These are phyloP conservation scores for Prochilodus magdalenae DNA, from an alignment of 2,113 vertebrate genomes.

Conservation along the genomic window DNA sequence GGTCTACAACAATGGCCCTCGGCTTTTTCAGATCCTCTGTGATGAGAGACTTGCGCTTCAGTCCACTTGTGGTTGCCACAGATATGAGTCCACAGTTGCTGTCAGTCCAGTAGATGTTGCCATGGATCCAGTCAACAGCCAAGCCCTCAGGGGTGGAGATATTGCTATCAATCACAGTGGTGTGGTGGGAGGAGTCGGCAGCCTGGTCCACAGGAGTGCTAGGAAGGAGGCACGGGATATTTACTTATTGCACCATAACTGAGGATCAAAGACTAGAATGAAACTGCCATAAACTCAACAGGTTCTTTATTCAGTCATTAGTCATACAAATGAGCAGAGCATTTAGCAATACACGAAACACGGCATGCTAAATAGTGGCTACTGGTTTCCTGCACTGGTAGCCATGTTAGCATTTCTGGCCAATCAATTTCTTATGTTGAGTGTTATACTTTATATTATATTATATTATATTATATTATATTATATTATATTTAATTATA, in stretches of 20 bases:
- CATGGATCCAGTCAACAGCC: conserved; percentile 89
- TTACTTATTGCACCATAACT: not conserved
- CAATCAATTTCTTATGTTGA: no score
- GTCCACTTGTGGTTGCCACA: conserved; percentile 81
- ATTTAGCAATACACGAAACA: no score
- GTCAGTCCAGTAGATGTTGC: conserved; percentile 92
- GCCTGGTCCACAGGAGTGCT: conserved; percentile 77
- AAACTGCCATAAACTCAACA: no score
- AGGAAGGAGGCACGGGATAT: not conserved
- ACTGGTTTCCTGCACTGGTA: no score
- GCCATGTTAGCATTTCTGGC: no score
- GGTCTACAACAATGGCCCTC: conserved; percentile 84
- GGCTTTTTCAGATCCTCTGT: conserved; percentile 76
- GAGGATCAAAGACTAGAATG: not conserved
- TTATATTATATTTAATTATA: no score
- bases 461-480: no score
- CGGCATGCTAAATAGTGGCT: no score
- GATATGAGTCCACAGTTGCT: conserved; percentile 76
- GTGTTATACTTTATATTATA: no score
- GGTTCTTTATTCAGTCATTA: no score
- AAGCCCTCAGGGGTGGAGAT: conserved; percentile 82
- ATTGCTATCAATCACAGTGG: conserved; percentile 71
- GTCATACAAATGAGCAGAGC: no score
- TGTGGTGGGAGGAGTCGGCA: conserved; percentile 67
- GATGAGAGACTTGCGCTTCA: conserved; percentile 82